A percentile compares a stretch with the other conserved stretches of the same genome.
phyloP scores from a whole-genome alignment of 2,888 invertebrate genomes.

The Bugulina stolonifera region DNA sequence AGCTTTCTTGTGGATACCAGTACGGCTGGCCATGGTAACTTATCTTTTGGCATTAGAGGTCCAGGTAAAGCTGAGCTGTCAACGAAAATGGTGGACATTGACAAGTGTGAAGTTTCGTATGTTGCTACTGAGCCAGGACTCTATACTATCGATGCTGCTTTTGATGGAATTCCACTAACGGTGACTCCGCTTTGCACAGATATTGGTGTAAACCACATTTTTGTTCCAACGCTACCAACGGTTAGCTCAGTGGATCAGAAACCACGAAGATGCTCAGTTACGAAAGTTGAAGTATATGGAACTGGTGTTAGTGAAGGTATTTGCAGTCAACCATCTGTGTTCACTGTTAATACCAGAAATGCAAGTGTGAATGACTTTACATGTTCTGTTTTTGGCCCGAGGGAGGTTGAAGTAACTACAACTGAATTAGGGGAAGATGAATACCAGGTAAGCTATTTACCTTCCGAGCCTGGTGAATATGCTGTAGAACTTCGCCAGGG shows the following conservation, averaged over 20 bases:
- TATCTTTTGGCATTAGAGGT: slow-evolving; percentile 93
- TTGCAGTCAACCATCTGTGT: background rate
- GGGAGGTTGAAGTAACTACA: background rate
- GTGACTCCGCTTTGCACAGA: background rate
- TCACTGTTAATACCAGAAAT: slow-evolving; percentile 4
- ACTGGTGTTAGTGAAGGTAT: background rate
- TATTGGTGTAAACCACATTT: no score
- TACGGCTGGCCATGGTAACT: slow-evolving; percentile 75
- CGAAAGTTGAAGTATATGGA: background rate
- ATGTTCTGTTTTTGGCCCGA: background rate
- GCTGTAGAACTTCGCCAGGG: background rate
- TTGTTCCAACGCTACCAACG: background rate
- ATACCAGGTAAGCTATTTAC: background rate
- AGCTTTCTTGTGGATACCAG: slow-evolving; percentile 44
- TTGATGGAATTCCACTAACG: background rate
- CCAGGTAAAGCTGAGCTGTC: slow-evolving; percentile 98
- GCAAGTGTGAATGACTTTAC: background rate
- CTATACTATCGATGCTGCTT: slow-evolving; percentile 75
- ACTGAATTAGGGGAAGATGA: background rate
- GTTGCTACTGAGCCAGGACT: slow-evolving; percentile 94
- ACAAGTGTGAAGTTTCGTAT: slow-evolving; percentile 88
- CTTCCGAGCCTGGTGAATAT: background rate
- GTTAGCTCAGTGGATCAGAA: background rate
- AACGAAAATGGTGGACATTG: slow-evolving; percentile 87
- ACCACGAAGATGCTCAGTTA: background rate